phyloP scores from a whole-genome alignment of 2,888 invertebrate species.

The Nemotelus nigrinus region DNA sequence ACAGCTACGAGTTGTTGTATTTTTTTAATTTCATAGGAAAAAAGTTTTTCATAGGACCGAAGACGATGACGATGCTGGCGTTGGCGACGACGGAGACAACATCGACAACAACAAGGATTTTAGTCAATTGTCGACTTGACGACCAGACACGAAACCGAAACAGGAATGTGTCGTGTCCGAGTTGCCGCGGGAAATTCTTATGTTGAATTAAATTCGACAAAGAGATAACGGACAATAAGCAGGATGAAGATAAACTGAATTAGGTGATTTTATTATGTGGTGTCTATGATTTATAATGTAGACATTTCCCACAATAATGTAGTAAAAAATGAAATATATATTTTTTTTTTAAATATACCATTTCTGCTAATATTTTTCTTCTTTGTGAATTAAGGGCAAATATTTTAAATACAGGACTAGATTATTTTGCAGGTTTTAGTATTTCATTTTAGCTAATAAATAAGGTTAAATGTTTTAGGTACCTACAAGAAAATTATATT shows the following conservation, averaged over 20 bases:
- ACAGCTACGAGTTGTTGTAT: slow-evolving; percentile 15
- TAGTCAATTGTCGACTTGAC: slow-evolving; percentile 9
- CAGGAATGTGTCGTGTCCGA: neutral
- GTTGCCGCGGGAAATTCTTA: slow-evolving; percentile 9
- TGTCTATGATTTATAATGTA: neutral
- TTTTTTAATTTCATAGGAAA: slow-evolving; percentile 24
- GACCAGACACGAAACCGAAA: slow-evolving; percentile 16
- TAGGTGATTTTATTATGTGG: neutral
- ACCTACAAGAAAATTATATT: too few species aligned
- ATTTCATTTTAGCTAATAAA: too few species aligned
- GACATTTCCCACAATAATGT: too few species aligned
- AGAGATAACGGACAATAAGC: neutral
- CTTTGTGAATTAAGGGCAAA: too few species aligned
- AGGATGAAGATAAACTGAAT: neutral
- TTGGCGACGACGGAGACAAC: neutral
- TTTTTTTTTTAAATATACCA: too few species aligned
- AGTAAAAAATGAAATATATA: too few species aligned
- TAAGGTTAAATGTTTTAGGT: too few species aligned
- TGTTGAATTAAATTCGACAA: neutral
- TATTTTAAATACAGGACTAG: too few species aligned
- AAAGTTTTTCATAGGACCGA: slow-evolving; percentile 20
- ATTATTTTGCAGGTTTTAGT: too few species aligned
- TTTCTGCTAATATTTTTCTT: too few species aligned
- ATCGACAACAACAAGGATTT: slow-evolving; percentile 1
- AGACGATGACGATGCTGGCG: neutral